Base-by-base conservation (phyloP, 2,797 vertebrate genomes). In the Amazona ochrocephala region DNA sequence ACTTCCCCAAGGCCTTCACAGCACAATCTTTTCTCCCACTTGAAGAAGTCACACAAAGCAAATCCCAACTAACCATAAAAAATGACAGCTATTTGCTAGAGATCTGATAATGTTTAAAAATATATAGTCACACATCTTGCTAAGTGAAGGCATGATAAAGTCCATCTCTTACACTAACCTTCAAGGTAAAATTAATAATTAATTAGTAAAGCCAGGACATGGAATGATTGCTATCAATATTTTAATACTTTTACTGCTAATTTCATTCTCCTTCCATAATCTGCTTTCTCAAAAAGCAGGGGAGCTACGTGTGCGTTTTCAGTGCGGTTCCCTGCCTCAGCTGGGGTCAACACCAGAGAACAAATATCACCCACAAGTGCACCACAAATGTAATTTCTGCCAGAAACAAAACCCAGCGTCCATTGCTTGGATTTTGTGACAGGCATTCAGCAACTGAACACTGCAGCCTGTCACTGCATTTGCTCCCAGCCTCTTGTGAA, bases 151-250 rank as follows among this genome's bases (percentile, higher is more conserved):
- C 96, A 97, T 97, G 97, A 96, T 97, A 96, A 97, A 97, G 95
- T 97, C 98, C 98, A 97, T 98, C 97, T 97, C 98, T 96, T 97
- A 98, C 96, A 95, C 98, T 97, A 98, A 98, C 98, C 98, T 98
- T 99, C 98, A 98, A 98, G 98, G 98, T 98, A 98, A 98, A 98
- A 98, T 99, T 98, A 99, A 99, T 99, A 98, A 99, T 99, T 98
- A 98, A 99, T 99, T 97, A 98, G 92, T 96, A 96, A 97, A 98
- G 98, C 97, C 98, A 98, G 97, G 98, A 98, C 98, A 98, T 96
- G 98, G 98, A 98, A 98, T 98, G 98, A 97, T 97, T 97, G 97
- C 97, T 98, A 99, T 99, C 98, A 99, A 99, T 99, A 99, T 99
- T 99, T 99, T 98, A 99, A 99, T 98, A 98, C 98, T 98, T 98